Evolutionary conservation across 2,888 invertebrate species (phyloP), one percentile per base, ranked within the genome.

Genomic region (Drymonia ruficornis): DNA sequence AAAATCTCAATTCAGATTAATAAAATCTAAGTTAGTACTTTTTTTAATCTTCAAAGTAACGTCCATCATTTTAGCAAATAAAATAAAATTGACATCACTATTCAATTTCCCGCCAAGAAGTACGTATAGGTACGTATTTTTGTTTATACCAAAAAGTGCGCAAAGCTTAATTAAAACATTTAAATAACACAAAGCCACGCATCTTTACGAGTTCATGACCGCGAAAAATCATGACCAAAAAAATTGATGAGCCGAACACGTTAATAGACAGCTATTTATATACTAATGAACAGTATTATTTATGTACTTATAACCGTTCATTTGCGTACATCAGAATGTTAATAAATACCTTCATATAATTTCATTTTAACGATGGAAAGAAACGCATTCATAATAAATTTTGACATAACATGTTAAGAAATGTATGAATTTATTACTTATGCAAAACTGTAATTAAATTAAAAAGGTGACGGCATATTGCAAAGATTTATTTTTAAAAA

Each of bases 161-260:
- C 50, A 52, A 55, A 55, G 23, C 28, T 28, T 48, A 48, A 48
- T 12, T n/a, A 52, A 53, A 45, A 48, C 62, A 55, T 58, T 55
- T 53, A 34, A 18, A 31, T 31, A 31, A 31, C 11, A 31, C 31
- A 11, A 13, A 15, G 16, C 40, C 31, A 23, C 18, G 0, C 12
- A 28, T 43, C 49, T 53, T 36, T 23, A 29, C 6, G 43, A 50
- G 65, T 64, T 57, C 56, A 59, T 36, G 58, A 66, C 55, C 54
- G 58, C 23, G 12, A 56, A 53, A 36, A 16, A 18, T 45, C 45
- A 29, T 45, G 45, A 43, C 23, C 13, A n/a, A 46, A 56, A 46
- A 50, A 36, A 34, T 8, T 56, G 51, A 56, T 45, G 45, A 45
- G 28, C 28, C 43, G 48, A 44, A 44, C 18, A 44, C 47, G 48